Evolutionary conservation across 2,888 invertebrate species (phyloP), one percentile per base, ranked within the genome.

Genomic region (Campaea margaritaria): DNA sequence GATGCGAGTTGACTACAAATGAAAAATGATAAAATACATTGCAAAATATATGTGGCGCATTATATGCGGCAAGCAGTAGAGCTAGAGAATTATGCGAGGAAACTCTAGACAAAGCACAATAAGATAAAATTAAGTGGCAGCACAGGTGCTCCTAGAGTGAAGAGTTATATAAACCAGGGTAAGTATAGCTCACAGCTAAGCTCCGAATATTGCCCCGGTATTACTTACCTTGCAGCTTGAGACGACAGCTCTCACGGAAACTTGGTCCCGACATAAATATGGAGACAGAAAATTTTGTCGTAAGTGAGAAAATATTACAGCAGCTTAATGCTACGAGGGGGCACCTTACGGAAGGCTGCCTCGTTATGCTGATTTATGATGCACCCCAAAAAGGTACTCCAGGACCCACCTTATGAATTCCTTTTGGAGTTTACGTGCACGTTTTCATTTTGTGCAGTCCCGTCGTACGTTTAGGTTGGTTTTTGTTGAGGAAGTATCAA

Each of bases 301-400:
- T 89, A 90, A 91, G 91, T 89, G 90, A 90, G 91, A 88, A 91
- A 91, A 91, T 92, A 92, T 91, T 90, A 87, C 86, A 76, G 83
- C 74, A 83, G 90, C 89, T 91, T 91, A 90, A 88, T 89, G 89
- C 82, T 86, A 83, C 84, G 83, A 84, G 81, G 85, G 74, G 82
- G 84, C 85, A 89, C 85, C 87, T 87, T 81, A 78, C 84, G 87
- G 89, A 86, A 89, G 85, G 83, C 79, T 81, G 72, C 79, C 88
- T 89, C 89, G 89, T 91, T 91, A 90, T 84, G 79, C 85, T 91
- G 91, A 91, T 91, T 91, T 91, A 91, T 85, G 89, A 76, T 76
- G 75, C 82, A 79, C 79, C 85, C 85, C 81, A 69, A 85, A 85
- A 85, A 82, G 81, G 84, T 82, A 81, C 79, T 78, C 73, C 80